Conservation (phyloP, 1,140 invertebrate genomes). For the Calephelis nemesis region DNA sequence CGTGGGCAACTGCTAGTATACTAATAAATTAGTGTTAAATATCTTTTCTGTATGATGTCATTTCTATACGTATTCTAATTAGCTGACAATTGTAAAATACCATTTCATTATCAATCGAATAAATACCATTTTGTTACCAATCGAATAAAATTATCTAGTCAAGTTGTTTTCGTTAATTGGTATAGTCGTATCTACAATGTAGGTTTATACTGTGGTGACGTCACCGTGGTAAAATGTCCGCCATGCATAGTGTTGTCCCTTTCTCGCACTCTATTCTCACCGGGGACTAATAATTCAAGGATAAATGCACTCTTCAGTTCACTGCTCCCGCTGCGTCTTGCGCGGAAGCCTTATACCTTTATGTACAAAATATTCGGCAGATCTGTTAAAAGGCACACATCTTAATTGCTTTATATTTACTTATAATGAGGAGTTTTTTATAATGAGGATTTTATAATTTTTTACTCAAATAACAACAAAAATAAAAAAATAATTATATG, state of each 20-base stretch:
- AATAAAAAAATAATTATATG: too few relatives aligned
- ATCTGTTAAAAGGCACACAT: constrained; percentile 6
- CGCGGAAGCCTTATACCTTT: constrained; percentile 56
- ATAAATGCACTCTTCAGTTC: constrained; percentile 69
- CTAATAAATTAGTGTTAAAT: too few relatives aligned
- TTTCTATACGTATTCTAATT: too few relatives aligned
- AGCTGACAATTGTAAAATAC: too few relatives aligned
- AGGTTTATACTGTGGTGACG: constrained; percentile 40
- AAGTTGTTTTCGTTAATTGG: neutral
- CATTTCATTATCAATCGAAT: too few relatives aligned
- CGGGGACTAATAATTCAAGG: constrained; percentile 58
- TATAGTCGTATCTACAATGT: constrained; percentile 3
- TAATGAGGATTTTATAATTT: too few relatives aligned
- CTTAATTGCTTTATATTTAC: too few relatives aligned
- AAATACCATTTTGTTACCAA: too few relatives aligned
- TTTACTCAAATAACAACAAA: too few relatives aligned
- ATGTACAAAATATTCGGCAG: constrained; percentile 30
- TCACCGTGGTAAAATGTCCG: constrained; percentile 59
- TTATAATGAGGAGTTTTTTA: too few relatives aligned
- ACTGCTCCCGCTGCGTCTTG: constrained; percentile 56
- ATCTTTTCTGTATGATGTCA: too few relatives aligned
- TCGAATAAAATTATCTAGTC: neutral
- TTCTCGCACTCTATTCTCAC: constrained; percentile 52
- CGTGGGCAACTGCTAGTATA: too few relatives aligned
- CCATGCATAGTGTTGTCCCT: constrained; percentile 42